phyloP scores from a whole-genome alignment of 2,888 invertebrate species.

The Pammene aurita region DNA sequence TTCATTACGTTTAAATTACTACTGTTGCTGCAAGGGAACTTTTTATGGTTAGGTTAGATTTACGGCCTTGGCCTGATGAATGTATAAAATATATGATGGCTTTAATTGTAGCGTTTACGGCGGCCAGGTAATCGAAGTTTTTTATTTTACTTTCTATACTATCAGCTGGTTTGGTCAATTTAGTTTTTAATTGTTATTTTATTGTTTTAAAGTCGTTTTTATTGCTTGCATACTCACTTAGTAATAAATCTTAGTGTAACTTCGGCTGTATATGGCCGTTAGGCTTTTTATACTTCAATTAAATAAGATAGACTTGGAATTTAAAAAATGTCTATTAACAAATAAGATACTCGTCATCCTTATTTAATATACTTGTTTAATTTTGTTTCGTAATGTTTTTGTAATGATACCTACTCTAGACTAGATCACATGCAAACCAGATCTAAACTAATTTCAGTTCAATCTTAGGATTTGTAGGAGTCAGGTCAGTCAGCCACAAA shows the following conservation, averaged over 20 bases:
- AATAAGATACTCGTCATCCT: no score
- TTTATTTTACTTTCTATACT: constrained; percentile 29
- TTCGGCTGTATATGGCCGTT: not conserved
- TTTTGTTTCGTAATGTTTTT: no score
- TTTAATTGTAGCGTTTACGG: constrained; percentile 37
- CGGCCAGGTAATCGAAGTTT: constrained; percentile 30
- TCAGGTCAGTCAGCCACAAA: no score
- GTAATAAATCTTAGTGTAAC: constrained; percentile 7
- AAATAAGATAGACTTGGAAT: no score
- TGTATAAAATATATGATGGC: constrained; percentile 33
- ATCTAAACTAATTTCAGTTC: no score
- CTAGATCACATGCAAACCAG: no score
- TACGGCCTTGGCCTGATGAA: constrained; percentile 59
- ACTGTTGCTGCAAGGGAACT: constrained; percentile 79
- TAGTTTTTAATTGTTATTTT: constrained; percentile 31
- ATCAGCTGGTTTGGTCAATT: constrained; percentile 29
- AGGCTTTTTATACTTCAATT: not conserved
- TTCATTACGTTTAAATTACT: constrained; percentile 79
- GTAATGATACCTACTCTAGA: no score
- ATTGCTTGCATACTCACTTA: constrained; percentile 1
- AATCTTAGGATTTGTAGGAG: no score
- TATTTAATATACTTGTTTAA: no score
- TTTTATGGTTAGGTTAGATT: constrained; percentile 75
- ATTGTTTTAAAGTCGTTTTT: constrained; percentile 15
- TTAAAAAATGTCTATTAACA: no score